These are phyloP conservation scores for Buceros bicornis DNA, from an alignment of 2,797 vertebrate genomes.

Conservation along the genomic window DNA sequence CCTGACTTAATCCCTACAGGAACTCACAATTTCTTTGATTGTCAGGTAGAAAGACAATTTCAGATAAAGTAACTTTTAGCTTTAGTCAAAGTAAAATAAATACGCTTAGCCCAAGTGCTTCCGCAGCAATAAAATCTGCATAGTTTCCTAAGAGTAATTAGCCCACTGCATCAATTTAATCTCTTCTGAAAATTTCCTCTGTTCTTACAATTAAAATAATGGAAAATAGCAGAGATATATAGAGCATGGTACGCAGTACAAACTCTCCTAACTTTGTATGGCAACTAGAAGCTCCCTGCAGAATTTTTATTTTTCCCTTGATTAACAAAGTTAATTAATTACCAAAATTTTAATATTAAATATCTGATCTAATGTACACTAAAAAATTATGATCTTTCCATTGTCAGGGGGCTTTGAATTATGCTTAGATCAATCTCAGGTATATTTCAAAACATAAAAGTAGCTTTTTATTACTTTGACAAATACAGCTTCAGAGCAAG, in stretches of 20 bases:
- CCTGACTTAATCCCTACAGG: conserved; percentile 78
- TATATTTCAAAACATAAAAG: neutral
- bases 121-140: conserved; percentile 42
- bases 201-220: conserved; percentile 27
- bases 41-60: conserved; percentile 74
- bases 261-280: neutral
- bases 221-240: neutral
- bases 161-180: neutral
- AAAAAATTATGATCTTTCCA: neutral
- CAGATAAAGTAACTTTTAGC: conserved; percentile 31
- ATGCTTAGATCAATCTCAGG: neutral
- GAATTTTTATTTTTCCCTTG: neutral
- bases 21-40: conserved; percentile 75
- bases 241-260: neutral
- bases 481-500: neutral
- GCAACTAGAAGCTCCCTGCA: neutral
- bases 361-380: neutral
- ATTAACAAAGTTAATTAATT: conserved; percentile 23
- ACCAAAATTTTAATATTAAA: neutral
- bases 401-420: neutral
- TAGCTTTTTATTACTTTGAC: neutral
- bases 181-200: neutral
- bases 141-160: conserved; percentile 16
- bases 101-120: neutral
- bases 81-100: conserved; percentile 53